Conservation (phyloP, 2,797 vertebrate species). For the Epinephelus awoara region DNA sequence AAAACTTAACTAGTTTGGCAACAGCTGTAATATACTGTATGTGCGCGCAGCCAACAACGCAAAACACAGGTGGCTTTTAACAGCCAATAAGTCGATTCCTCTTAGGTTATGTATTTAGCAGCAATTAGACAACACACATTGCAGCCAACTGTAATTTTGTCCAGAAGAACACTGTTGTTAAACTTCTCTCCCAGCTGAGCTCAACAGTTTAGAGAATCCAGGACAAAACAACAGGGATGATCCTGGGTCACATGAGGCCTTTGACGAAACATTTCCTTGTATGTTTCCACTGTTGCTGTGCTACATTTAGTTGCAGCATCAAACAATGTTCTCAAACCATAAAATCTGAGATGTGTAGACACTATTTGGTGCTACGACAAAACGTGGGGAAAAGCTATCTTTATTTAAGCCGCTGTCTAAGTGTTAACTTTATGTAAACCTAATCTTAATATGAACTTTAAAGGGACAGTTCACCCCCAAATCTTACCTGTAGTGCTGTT, state of each 20-base stretch:
- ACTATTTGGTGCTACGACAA: background rate
- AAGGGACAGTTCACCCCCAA: no score
- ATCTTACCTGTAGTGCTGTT: no score
- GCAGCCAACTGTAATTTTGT: constrained; percentile 8
- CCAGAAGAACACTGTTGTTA: constrained; percentile 3
- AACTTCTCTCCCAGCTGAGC: constrained; percentile 13
- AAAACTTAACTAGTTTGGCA: constrained; percentile 12
- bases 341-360: background rate
- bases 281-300: background rate
- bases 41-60: constrained; percentile 18
- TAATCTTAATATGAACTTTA: no score
- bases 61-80: constrained; percentile 42
- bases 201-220: constrained; percentile 4
- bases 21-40: constrained; percentile 10
- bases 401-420: background rate
- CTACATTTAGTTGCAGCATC: background rate
- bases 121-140: constrained; percentile 4
- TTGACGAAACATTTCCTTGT: background rate
- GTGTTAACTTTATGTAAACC: no score
- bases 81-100: constrained; percentile 9
- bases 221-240: constrained; percentile 1
- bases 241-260: background rate
- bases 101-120: constrained; percentile 25
- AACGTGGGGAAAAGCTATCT: background rate
- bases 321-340: background rate